phyloP scores from a whole-genome alignment of 2,888 invertebrate species.

The Tetheella fluctuosa region DNA sequence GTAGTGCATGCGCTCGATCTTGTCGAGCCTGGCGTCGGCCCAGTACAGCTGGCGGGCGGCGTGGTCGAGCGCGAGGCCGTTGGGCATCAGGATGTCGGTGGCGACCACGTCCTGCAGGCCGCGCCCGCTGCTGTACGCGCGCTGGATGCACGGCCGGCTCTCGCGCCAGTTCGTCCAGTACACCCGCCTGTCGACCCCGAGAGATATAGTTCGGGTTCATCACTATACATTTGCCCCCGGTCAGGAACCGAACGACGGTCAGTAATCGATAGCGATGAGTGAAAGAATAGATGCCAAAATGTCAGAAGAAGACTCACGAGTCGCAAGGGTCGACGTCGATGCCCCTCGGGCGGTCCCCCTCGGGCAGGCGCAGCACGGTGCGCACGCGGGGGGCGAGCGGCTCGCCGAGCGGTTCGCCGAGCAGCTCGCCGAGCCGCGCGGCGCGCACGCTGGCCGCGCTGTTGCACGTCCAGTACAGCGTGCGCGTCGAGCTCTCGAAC shows the following conservation, averaged over 20 bases:
- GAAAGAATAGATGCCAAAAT: too few relatives aligned
- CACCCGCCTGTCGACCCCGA: constrained; percentile 75
- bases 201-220: too few relatives aligned
- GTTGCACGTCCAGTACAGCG: constrained; percentile 94
- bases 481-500: constrained; percentile 87
- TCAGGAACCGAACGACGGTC: too few relatives aligned
- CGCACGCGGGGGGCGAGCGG: constrained; percentile 51
- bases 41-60: constrained; percentile 90
- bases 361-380: constrained; percentile 86
- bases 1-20: constrained; percentile 91
- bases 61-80: constrained; percentile 91
- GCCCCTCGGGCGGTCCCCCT: constrained; percentile 92
- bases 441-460: constrained; percentile 84
- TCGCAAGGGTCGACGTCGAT: constrained; percentile 94
- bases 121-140: constrained; percentile 88
- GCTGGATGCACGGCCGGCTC: constrained; percentile 90
- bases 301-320: constrained; percentile 32
- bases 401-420: constrained; percentile 25
- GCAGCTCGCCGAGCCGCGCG: constrained; percentile 35
- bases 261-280: too few relatives aligned
- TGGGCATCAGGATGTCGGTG: constrained; percentile 93
- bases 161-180: constrained; percentile 98
- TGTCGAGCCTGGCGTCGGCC: constrained; percentile 93
- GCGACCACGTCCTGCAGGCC: constrained; percentile 87
- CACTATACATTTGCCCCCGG: too few relatives aligned